Conservation (phyloP, 2,797 vertebrate species). For the Brachymystax lenok region DNA sequence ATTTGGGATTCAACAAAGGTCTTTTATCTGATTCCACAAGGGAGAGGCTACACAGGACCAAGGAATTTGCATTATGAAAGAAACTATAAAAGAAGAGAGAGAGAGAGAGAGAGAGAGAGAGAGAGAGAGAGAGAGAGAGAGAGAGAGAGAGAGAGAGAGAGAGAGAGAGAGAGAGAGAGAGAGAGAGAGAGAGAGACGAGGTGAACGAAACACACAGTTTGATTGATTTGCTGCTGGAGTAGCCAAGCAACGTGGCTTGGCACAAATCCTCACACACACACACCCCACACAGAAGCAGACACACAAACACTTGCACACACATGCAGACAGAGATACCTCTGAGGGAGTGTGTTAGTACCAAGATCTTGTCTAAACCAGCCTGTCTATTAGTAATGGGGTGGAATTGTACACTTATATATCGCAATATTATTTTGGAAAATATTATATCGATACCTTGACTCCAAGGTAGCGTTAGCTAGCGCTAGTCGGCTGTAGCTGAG, state of each 20-base stretch:
- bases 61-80: background rate
- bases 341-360: no score
- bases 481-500: no score
- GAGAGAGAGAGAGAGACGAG: background rate
- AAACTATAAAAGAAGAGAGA: background rate
- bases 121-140: no score
- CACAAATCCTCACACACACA: background rate
- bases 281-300: background rate
- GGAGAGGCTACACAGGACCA: background rate
- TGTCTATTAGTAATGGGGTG: no score
- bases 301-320: conserved; percentile 21
- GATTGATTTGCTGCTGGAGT: conserved; percentile 24
- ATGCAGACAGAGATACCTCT: background rate
- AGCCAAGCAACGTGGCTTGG: conserved; percentile 19
- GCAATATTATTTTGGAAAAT: no score
- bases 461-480: no score
- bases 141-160: no score
- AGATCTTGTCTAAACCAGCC: no score
- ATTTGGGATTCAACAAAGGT: background rate
- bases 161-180: no score
- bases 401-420: no score
- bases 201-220: background rate
- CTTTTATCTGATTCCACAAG: conserved; percentile 4
- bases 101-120: background rate
- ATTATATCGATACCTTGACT: no score